phyloP scores from a whole-genome alignment of 2,113 vertebrate genomes.

The Okapia johnstoni region DNA sequence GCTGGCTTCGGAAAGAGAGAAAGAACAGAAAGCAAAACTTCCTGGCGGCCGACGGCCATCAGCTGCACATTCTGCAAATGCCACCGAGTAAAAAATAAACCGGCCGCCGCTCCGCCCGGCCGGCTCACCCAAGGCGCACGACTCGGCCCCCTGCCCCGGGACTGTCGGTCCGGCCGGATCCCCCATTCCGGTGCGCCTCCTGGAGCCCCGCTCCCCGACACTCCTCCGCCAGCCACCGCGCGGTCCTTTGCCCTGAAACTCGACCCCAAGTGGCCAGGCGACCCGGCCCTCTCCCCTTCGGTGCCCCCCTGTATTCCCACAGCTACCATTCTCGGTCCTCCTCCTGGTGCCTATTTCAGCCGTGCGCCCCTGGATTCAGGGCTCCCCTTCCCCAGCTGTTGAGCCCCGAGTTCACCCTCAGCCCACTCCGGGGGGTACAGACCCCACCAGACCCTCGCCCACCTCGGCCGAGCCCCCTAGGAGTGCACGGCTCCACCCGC shows the following conservation, averaged over 20 bases:
- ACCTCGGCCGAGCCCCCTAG: not conserved
- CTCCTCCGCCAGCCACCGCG: not conserved
- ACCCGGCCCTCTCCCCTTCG: not conserved
- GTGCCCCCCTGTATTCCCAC: not conserved
- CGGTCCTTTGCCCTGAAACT: not conserved
- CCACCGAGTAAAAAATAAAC: constrained; percentile 82
- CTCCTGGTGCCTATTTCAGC: not conserved
- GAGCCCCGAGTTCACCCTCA: not conserved
- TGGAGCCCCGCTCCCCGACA: not conserved
- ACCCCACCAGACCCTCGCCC: not conserved
- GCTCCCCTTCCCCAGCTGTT: not conserved
- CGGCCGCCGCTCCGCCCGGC: constrained; percentile 71
- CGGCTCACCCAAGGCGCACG: constrained; percentile 34
- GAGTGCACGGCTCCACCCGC: not conserved
- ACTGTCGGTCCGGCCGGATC: not conserved
- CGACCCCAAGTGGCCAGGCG: constrained; percentile 4
- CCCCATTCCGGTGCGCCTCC: constrained; percentile 40
- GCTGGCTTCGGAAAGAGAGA: constrained; percentile 61
- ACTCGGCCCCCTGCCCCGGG: constrained; percentile 47
- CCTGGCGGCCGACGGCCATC: constrained; percentile 79
- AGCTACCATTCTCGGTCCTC: not conserved
- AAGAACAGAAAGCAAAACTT: constrained; percentile 76
- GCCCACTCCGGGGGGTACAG: not conserved
- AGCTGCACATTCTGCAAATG: constrained; percentile 83
- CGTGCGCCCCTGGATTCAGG: not conserved